A percentile compares a stretch with the other conserved stretches of the same genome.
These are phyloP conservation scores for Pipistrellus kuhlii DNA, from an alignment of 2,797 vertebrate genomes.

Conservation along the genomic window DNA sequence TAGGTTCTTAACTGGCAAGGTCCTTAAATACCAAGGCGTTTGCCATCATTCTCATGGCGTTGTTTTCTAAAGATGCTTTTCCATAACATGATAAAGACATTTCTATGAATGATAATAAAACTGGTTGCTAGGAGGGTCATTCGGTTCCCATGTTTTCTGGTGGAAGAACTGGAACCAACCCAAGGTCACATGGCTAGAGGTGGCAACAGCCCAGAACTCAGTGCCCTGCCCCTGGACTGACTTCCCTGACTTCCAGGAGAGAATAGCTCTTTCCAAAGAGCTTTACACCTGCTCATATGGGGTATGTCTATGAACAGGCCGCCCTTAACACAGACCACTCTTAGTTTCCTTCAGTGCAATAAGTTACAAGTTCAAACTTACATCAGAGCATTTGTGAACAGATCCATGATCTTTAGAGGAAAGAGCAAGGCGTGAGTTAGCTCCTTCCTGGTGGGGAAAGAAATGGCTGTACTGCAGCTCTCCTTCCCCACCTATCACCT, in stretches of 20 bases:
- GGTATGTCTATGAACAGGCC: neutral
- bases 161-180: neutral
- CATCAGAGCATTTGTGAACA: neutral
- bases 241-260: neutral
- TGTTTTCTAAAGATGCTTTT: conserved; percentile 20
- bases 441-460: neutral
- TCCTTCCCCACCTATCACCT: neutral
- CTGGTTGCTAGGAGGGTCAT: neutral
- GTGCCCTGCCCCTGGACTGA: neutral
- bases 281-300: neutral
- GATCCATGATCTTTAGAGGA: neutral
- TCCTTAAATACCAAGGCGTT: neutral
- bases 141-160: neutral
- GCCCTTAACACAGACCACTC: neutral
- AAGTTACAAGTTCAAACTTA: neutral
- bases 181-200: neutral
- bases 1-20: neutral
- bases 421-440: neutral
- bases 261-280: neutral
- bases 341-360: neutral
- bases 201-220: neutral
- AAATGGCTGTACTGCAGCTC: neutral
- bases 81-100: neutral
- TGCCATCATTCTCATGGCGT: neutral
- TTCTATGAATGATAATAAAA: neutral